phyloP scores from a whole-genome alignment of 2,888 invertebrate genomes.

The Microplitis deprimator region DNA sequence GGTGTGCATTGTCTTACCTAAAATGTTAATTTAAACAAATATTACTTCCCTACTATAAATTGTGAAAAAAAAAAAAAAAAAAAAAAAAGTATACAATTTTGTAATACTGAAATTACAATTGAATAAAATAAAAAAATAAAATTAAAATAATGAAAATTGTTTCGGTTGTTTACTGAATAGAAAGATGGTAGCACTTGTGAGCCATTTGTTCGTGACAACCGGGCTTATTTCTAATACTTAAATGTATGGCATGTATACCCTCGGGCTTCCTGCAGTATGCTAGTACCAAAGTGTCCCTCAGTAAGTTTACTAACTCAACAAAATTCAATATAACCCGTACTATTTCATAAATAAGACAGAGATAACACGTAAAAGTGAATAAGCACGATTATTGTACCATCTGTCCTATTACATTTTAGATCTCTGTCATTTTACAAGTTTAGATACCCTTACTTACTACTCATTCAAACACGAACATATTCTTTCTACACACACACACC shows the following conservation, averaged over 20 bases:
- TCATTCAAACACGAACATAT: no score
- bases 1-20: no score
- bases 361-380: not conserved
- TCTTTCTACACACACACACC: conserved; percentile 2
- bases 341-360: conserved; percentile 18
- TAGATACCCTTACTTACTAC: conserved; percentile 10
- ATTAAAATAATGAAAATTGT: conserved; percentile 8
- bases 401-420: conserved; percentile 31
- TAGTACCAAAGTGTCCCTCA: conserved; percentile 11
- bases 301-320: conserved; percentile 44
- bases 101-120: not conserved
- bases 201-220: conserved; percentile 17
- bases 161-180: not conserved
- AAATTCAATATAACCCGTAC: conserved; percentile 43
- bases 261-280: not conserved
- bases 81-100: no score
- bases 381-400: conserved; percentile 29
- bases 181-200: conserved; percentile 1
- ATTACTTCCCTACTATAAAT: no score
- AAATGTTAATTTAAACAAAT: no score
- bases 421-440: conserved; percentile 17
- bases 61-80: no score
- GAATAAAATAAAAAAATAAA: not conserved
- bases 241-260: not conserved
- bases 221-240: conserved; percentile 9